Evolutionary conservation across 2,113 vertebrate species (phyloP).

Genomic region (Oreochromis tanganicae): DNA sequence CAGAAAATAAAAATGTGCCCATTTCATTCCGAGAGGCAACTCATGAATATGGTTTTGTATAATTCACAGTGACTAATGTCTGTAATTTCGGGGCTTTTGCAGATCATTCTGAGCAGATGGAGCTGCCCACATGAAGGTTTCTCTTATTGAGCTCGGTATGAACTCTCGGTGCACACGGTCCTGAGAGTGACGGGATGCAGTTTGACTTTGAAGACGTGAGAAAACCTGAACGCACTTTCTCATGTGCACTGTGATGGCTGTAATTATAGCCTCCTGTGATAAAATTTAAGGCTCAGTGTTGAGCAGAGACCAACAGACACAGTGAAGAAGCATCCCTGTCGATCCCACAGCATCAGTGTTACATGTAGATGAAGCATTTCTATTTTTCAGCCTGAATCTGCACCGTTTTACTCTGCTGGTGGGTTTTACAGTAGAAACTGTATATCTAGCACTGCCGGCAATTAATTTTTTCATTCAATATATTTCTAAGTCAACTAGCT

Average conservation of each 20-base stretch:
- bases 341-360: not conserved
- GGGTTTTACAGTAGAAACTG: not conserved
- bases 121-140: slow-evolving; percentile 17
- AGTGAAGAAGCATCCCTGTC: not conserved
- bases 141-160: not conserved
- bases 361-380: not conserved
- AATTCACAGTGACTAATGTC: slow-evolving; percentile 5
- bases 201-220: not conserved
- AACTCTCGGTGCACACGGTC: not conserved
- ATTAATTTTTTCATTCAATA: not conserved
- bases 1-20: not conserved
- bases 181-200: not conserved
- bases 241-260: not conserved
- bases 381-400: not conserved
- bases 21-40: not conserved
- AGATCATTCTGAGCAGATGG: slow-evolving; percentile 14
- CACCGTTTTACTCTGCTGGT: not conserved
- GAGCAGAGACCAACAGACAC: not conserved
- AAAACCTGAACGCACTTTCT: not conserved
- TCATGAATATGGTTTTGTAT: not conserved
- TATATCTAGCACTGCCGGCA: not conserved
- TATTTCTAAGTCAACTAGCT: not conserved
- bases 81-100: not conserved
- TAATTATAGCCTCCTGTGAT: not conserved
- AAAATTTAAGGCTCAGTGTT: not conserved